These are phyloP conservation scores for Nemotelus pantherinus DNA, from an alignment of 2,888 invertebrate species.

Conservation along the genomic window DNA sequence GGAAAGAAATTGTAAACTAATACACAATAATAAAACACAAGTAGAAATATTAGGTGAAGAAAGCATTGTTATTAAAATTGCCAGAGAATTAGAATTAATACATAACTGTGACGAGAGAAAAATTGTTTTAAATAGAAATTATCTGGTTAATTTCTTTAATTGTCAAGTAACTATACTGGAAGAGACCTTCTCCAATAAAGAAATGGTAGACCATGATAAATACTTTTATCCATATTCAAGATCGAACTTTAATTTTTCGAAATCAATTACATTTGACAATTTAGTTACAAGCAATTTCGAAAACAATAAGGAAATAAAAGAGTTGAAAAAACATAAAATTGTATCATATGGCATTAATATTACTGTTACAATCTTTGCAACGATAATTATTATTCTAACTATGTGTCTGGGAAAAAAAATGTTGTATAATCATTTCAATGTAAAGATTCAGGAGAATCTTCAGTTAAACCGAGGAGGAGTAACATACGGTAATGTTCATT, in stretches of 20 bases:
- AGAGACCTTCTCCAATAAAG: neutral
- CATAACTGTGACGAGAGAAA: constrained; percentile 20
- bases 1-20: constrained; percentile 7
- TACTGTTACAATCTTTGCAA: neutral
- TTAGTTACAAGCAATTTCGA: neutral
- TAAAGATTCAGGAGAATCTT: neutral
- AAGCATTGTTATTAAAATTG: neutral
- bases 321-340: neutral
- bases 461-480: constrained; percentile 3
- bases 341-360: neutral
- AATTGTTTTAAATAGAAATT: neutral
- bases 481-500: neutral
- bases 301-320: neutral
- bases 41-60: neutral
- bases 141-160: constrained; percentile 7
- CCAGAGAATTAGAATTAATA: constrained; percentile 6
- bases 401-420: neutral
- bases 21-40: neutral
- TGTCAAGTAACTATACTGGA: neutral
- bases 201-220: neutral
- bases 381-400: neutral
- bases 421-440: neutral
- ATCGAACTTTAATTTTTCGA: neutral
- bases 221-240: neutral
- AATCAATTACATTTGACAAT: neutral